These are phyloP conservation scores for Megathymus violae DNA, from an alignment of 1,140 invertebrate genomes.

Conservation along the genomic window DNA sequence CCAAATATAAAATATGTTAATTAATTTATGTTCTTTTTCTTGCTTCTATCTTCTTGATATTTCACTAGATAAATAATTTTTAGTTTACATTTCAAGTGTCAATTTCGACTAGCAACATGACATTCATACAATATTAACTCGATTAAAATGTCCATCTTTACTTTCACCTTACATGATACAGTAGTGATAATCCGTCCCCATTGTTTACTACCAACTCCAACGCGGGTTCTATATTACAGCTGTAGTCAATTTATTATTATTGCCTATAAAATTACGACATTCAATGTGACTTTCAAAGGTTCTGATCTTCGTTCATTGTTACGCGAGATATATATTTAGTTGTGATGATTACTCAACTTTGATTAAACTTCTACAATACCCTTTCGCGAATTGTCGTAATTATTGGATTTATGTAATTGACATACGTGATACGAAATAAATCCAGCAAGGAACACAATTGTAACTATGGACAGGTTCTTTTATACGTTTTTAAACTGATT, in stretches of 20 bases:
- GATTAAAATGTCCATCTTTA: conserved; percentile 22
- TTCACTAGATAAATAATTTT: too few relatives aligned
- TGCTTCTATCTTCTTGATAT: too few relatives aligned
- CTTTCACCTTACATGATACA: conserved; percentile 20
- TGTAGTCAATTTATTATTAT: conserved; percentile 24
- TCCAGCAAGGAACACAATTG: too few relatives aligned
- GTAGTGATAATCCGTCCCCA: conserved; percentile 10
- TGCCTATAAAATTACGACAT: conserved; percentile 14
- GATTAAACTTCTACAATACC: conserved; percentile 67
- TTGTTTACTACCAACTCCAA: conserved; percentile 4
- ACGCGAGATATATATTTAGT: conserved; percentile 69
- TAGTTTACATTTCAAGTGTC: conserved; percentile 22
- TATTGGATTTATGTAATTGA: too few relatives aligned
- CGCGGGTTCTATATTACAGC: conserved; percentile 3
- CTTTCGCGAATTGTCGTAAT: conserved; percentile 40
- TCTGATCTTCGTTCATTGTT: conserved; percentile 57
- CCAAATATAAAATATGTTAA: too few relatives aligned
- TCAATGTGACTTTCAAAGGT: conserved; percentile 11
- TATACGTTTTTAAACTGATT: too few relatives aligned
- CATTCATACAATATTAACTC: conserved; percentile 30
- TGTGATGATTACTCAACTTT: conserved; percentile 77
- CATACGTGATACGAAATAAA: too few relatives aligned
- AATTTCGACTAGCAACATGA: too few relatives aligned
- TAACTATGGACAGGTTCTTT: too few relatives aligned
- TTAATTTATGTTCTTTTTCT: too few relatives aligned